These are phyloP conservation scores for Chrysotoxum bicinctum DNA, from an alignment of 2,888 invertebrate species.

Conservation along the genomic window DNA sequence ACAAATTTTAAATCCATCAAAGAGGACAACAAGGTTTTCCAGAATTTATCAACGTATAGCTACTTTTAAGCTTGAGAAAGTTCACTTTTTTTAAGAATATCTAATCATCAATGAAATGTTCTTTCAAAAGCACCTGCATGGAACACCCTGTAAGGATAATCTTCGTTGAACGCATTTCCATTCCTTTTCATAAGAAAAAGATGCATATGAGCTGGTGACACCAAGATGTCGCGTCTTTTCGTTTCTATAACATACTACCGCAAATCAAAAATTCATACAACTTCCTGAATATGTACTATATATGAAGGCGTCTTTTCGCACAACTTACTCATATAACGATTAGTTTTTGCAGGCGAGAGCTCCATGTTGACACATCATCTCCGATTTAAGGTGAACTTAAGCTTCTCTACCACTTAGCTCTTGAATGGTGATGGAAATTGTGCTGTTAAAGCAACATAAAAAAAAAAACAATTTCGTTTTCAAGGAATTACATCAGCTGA, in stretches of 20 bases:
- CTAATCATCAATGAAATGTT: neutral
- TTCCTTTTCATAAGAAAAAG: no score
- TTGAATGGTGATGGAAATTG: slow-evolving; percentile 40
- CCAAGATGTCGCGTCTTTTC: neutral
- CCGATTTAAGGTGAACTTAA: slow-evolving; percentile 3
- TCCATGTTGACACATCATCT: slow-evolving; percentile 7
- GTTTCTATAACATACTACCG: neutral
- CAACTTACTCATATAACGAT: neutral
- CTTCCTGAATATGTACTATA: slow-evolving; percentile 6
- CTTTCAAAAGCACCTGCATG: no score
- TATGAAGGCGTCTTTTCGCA: neutral
- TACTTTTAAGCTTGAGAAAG: no score
- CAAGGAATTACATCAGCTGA: slow-evolving; percentile 35
- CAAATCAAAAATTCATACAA: slow-evolving; percentile 26
- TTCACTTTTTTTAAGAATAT: no score
- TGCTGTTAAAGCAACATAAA: neutral
- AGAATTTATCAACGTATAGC: no score
- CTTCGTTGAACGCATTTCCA: no score
- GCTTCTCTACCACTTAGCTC: slow-evolving; percentile 23
- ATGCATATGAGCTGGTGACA: neutral
- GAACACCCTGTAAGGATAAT: neutral
- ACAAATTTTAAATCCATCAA: no score
- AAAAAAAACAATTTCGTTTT: slow-evolving; percentile 28
- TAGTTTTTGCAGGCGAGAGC: neutral
- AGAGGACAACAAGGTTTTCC: no score